Evolutionary conservation across 2,797 vertebrate genomes (phyloP).

Genomic region (Lepilemur septentrionalis): DNA sequence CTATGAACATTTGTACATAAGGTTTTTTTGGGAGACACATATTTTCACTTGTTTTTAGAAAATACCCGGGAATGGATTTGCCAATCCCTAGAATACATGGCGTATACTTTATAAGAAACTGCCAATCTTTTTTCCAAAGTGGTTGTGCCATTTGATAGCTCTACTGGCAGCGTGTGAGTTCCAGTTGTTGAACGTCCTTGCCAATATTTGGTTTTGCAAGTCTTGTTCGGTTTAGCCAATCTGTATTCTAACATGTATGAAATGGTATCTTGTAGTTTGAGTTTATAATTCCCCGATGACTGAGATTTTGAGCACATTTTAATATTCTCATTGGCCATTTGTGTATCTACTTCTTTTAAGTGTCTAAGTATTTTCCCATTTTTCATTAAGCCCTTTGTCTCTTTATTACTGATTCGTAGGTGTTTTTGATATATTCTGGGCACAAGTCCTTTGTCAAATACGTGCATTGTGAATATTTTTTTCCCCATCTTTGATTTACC

Average conservation of each 20-base stretch:
- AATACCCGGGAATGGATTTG: background rate
- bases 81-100: background rate
- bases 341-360: background rate
- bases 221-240: background rate
- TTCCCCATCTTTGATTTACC: background rate
- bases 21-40: background rate
- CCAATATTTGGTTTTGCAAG: too few species aligned
- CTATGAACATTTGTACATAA: background rate
- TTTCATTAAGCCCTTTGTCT: background rate
- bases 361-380: background rate
- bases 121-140: background rate
- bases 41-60: background rate
- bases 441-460: background rate
- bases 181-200: background rate
- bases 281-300: background rate
- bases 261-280: background rate
- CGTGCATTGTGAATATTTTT: background rate
- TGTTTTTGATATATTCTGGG: background rate
- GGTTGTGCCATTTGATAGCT: background rate
- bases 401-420: background rate
- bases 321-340: background rate
- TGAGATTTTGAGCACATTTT: background rate
- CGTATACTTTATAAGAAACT: background rate
- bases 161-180: rapidly evolving
- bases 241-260: background rate